Conservation (phyloP, 2,113 vertebrate genomes). For the Hemibagrus wyckioides region DNA sequence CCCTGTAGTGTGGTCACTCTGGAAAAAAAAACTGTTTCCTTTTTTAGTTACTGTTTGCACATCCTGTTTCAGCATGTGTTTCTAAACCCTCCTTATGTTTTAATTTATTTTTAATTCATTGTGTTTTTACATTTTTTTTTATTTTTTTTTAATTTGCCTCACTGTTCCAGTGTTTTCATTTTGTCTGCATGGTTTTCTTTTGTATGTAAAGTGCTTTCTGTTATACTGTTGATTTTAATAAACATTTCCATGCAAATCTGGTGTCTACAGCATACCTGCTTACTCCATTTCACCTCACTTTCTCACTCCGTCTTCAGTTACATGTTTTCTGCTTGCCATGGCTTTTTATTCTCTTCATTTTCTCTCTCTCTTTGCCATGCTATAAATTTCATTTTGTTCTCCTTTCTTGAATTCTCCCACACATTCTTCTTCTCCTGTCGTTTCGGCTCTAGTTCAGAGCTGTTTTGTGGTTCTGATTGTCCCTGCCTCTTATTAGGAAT, state of each 20-base stretch:
- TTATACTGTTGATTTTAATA: slow-evolving; percentile 70
- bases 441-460: background rate
- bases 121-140: slow-evolving; percentile 60
- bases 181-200: slow-evolving; percentile 50
- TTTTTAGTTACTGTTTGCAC: slow-evolving; percentile 24
- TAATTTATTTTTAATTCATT: slow-evolving; percentile 42
- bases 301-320: background rate
- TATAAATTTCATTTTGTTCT: slow-evolving; percentile 24
- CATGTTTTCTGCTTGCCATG: slow-evolving; percentile 1
- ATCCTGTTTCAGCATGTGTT: slow-evolving; percentile 27
- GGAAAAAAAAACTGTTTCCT: background rate
- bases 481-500: slow-evolving; percentile 3
- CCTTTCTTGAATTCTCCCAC: slow-evolving; percentile 5
- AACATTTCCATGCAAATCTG: slow-evolving; percentile 60
- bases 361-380: background rate
- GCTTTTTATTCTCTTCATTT: background rate
- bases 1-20: background rate
- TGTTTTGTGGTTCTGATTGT: background rate
- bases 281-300: slow-evolving; percentile 53
- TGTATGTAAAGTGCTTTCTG: slow-evolving; percentile 62
- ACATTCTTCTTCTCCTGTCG: background rate
- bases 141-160: slow-evolving; percentile 54
- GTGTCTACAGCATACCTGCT: slow-evolving; percentile 62
- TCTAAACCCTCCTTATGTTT: slow-evolving; percentile 18
- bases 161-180: slow-evolving; percentile 32